Percentiles rank a stretch among this genome's conserved stretches.
Evolutionary conservation across 2,888 invertebrate species (phyloP).

Genomic region (Hyalella azteca): DNA sequence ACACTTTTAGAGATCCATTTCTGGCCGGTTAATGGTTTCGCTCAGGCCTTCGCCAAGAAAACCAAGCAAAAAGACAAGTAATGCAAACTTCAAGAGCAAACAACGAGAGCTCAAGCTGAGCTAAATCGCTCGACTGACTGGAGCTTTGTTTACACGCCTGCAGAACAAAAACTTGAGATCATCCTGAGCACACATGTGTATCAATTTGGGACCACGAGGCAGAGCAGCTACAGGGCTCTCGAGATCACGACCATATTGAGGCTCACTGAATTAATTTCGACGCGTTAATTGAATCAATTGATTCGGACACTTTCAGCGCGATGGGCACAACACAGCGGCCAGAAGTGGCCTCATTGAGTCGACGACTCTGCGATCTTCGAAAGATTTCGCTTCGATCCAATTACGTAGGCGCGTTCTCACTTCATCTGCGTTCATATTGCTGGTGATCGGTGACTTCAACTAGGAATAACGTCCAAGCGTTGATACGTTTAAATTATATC

Average conservation of each 20-base stretch:
- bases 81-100: slow-evolving; percentile 39
- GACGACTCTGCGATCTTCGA: background rate
- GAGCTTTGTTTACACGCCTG: slow-evolving; percentile 25
- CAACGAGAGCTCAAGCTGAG: slow-evolving; percentile 36
- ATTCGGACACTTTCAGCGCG: slow-evolving; percentile 31
- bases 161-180: slow-evolving; percentile 23
- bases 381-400: slow-evolving; percentile 13
- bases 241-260: slow-evolving; percentile 18
- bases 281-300: slow-evolving; percentile 34
- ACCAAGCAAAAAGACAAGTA: slow-evolving; percentile 36
- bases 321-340: slow-evolving; percentile 23
- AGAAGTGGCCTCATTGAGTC: slow-evolving; percentile 14
- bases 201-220: slow-evolving; percentile 16
- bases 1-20: background rate
- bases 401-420: background rate
- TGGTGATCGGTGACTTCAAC: too few relatives aligned
- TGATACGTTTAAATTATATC: too few relatives aligned
- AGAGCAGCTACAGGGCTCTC: slow-evolving; percentile 9
- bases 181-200: slow-evolving; percentile 30
- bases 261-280: slow-evolving; percentile 6
- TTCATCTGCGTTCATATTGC: too few relatives aligned
- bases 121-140: slow-evolving; percentile 35
- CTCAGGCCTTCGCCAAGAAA: slow-evolving; percentile 29
- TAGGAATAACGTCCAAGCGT: too few relatives aligned
- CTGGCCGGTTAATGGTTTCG: slow-evolving; percentile 32